phyloP scores from a whole-genome alignment of 2,888 invertebrate genomes.

The Sphinx pinastri region DNA sequence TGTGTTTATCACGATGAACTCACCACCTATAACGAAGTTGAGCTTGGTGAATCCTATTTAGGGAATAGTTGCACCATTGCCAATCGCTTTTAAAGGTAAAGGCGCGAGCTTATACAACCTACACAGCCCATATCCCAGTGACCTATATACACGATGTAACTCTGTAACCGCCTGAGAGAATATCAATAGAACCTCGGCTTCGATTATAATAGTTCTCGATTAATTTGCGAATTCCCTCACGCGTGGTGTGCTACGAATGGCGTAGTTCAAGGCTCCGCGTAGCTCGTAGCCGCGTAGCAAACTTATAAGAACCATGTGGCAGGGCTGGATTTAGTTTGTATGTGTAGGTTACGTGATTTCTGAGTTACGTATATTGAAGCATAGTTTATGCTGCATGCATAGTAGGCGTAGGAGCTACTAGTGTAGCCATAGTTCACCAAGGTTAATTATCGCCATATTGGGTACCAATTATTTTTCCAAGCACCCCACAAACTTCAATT shows the following conservation, averaged over 20 bases:
- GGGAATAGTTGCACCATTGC: too few species aligned
- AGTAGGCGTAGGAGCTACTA: too few species aligned
- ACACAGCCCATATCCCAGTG: not conserved
- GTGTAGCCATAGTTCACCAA: too few species aligned
- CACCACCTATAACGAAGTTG: too few species aligned
- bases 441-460: too few species aligned
- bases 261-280: conserved; percentile 3
- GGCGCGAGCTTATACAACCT: not conserved
- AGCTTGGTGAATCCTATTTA: too few species aligned
- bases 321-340: not conserved
- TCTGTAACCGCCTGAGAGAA: not conserved
- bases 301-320: not conserved
- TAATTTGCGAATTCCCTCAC: conserved; percentile 7
- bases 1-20: too few species aligned
- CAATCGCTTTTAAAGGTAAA: too few species aligned
- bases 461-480: too few species aligned
- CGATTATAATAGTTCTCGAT: conserved; percentile 9
- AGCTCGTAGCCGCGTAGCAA: conserved; percentile 4
- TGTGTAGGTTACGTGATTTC: not conserved
- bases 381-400: too few species aligned
- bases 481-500: too few species aligned
- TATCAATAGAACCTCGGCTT: conserved; percentile 2
- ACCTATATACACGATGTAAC: not conserved
- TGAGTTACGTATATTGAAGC: too few species aligned
- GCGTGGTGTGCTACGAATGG: not conserved